Percentiles rank a stretch among this genome's conserved stretches.
These are phyloP conservation scores for Mythimna impura DNA, from an alignment of 2,888 invertebrate species.

Conservation along the genomic window DNA sequence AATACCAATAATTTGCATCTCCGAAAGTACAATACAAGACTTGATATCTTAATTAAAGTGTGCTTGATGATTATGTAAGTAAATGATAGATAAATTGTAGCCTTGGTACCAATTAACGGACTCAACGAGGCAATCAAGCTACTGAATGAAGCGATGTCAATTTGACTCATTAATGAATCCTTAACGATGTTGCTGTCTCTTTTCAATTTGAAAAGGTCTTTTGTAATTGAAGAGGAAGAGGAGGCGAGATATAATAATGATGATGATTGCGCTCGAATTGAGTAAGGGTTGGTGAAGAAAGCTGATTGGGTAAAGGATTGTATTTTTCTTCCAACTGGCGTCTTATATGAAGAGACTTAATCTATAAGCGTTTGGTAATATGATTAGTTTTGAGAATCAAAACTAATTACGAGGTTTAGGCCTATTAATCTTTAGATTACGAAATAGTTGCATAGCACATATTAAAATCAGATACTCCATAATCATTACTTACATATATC, in stretches of 20 bases:
- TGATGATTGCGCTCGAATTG: constrained; percentile 35
- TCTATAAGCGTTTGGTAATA: neutral
- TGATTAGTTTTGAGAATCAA: neutral
- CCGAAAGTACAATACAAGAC: neutral
- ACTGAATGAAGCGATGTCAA: constrained; percentile 67
- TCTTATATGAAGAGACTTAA: neutral
- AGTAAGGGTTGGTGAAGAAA: constrained; percentile 25
- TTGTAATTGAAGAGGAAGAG: constrained; percentile 45
- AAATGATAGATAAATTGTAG: constrained; percentile 64
- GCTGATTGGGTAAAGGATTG: constrained; percentile 8
- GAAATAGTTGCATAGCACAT: constrained; percentile 1
- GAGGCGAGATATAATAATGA: constrained; percentile 38
- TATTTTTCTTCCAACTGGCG: neutral
- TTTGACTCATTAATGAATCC: constrained; percentile 67
- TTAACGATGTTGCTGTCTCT: constrained; percentile 65
- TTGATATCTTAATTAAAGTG: constrained; percentile 40
- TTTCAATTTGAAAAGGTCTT: constrained; percentile 62
- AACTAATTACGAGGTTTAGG: neutral
- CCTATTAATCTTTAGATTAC: constrained; percentile 4
- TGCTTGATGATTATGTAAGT: constrained; percentile 57
- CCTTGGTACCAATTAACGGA: constrained; percentile 65
- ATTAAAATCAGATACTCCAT: constrained; percentile 17
- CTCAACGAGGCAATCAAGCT: constrained; percentile 67
- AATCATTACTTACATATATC: constrained; percentile 35
- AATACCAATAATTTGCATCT: neutral